These are phyloP conservation scores for Chroicocephalus ridibundus DNA, from an alignment of 2,113 vertebrate species.

Conservation along the genomic window DNA sequence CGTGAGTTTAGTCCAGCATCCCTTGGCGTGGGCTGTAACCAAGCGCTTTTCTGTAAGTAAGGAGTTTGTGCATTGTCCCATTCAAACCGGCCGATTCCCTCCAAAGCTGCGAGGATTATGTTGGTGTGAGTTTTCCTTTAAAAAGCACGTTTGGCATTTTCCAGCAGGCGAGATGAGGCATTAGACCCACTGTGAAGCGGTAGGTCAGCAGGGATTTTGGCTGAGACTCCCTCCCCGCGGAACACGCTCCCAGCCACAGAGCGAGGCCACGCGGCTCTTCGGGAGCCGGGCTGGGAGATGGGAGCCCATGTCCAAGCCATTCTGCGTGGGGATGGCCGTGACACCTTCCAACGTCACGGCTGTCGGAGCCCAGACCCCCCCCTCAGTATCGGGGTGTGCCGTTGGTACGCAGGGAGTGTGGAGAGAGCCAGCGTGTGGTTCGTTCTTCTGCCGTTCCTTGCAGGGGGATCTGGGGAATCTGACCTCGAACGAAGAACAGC, in stretches of 20 bases:
- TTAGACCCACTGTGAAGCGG: fast-evolving
- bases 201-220: not conserved
- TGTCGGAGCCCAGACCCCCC: not conserved
- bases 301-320: not conserved
- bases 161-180: not conserved
- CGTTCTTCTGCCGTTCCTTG: not conserved
- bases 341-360: fast-evolving
- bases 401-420: fast-evolving
- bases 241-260: not conserved
- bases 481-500: not conserved
- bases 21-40: not conserved
- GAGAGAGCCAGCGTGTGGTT: fast-evolving
- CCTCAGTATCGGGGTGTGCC: not conserved
- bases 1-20: not conserved
- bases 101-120: not conserved
- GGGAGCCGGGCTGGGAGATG: not conserved
- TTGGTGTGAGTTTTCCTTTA: not conserved
- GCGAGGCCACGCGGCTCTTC: not conserved
- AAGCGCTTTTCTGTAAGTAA: not conserved
- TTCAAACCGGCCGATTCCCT: not conserved
- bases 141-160: not conserved
- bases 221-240: not conserved
- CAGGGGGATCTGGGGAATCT: not conserved
- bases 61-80: not conserved
- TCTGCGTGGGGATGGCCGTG: not conserved